Base-by-base conservation (phyloP, 2,113 vertebrate genomes). In the Fulica atra region DNA sequence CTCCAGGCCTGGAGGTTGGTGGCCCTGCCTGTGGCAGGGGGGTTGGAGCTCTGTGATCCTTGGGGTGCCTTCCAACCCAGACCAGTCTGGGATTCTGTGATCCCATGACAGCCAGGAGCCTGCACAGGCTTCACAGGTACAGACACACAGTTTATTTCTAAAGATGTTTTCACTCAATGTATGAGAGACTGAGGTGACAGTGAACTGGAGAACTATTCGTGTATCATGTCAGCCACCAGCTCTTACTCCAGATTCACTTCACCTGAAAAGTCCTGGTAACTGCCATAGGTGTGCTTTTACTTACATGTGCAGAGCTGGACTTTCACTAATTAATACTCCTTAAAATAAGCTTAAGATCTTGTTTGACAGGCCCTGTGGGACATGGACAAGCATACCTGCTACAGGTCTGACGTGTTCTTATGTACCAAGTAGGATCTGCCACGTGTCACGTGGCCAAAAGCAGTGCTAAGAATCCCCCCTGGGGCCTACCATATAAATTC, bases 401-500 rank as follows among this genome's bases (percentile, higher is more conserved):
- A 60, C n/a, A 60, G 29, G 44, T 5, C 36, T 53, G 35, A 20
- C 57, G 53, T 36, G 3, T 68, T 23, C 31, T n/a, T 25, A 26
- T 3, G 38, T 44, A 53, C 31, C 28, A 35, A 78, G 25, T 2
- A 93, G 57, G 65, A 89, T 11, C 38, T 74, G 57, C 19, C 26
- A 29, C 0, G 7, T 44, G 26, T 29, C 36, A 70, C n/a, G 46
- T 2, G 5, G 53, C 9, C 68, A 94, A 88, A 92, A 70, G 17
- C 1, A 6, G 38, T 8, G 33, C 53, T 38, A 78, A 88, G 71
- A 80, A 69, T 17, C 23, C 63, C 9, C 3, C 0, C 0, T 1
- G 24, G 60, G 20, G 29, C 29, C 83, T 65, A 21, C 4, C 46
- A 50, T 1, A 35, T 12, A 91, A 76, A 94, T 20, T 26, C 46